Base-by-base conservation (phyloP, 1,140 invertebrate species). In the Saccostrea glomerata region DNA sequence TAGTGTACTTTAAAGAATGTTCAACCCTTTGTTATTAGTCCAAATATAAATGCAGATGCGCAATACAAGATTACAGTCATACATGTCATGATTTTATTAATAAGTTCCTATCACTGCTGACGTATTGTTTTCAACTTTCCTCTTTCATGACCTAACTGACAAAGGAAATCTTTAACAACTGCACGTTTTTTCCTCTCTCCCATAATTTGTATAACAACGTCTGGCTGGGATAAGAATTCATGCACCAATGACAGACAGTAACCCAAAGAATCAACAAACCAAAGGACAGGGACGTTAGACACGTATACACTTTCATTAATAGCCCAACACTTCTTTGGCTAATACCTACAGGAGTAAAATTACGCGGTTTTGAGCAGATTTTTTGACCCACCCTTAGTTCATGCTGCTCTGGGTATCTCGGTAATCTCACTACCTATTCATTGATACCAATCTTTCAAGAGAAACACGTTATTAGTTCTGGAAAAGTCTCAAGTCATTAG, bases 41-140 rank as follows among this genome's bases (percentile, higher is more conserved):
- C 25, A 15, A 12, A 66, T 23, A 36, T 77, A 9, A 77, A 17
- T 63, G n/a, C n/a, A 36, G 70, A 25, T 77, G 25, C 70, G 23
- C 66, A 77, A 15, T 30, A 36, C 25, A 30, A 77, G 70, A 77
- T 7, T 25, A 77, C 36, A 15, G 30, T 30, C 70, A 23, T 77
- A 9, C 70, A 15, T 15, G 30, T 77, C 70, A 77, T 77, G 70
- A 77, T 77, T 77, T 77, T 77, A 77, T 77, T 77, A 77, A 77
- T 77, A 25, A 30, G 70, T 36, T 77, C 25, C 25, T 77, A 77
- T 25, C 30, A 77, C 30, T 30, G 23, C 15, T 77, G 70, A 77
- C 70, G 25, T 77, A 11, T 77, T 77, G 9, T 25, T 36, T 77
- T 36, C 23, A 77, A 77, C 70, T 77, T 63, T 63, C 58, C 58